phyloP scores from a whole-genome alignment of 2,888 invertebrate species.

The Loripinus fragilis region DNA sequence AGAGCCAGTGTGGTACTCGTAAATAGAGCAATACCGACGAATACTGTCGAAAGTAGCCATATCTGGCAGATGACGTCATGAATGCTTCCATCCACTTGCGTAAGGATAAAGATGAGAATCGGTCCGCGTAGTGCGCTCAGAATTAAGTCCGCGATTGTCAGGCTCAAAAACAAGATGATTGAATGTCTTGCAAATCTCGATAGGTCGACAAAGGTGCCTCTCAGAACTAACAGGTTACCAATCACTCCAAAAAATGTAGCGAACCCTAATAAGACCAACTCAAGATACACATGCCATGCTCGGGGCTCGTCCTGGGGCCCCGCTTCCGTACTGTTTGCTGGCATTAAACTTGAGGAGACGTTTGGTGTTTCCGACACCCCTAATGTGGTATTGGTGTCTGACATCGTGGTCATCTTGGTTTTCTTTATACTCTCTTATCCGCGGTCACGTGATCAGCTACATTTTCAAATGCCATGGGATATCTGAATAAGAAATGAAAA shows the following conservation, averaged over 20 bases:
- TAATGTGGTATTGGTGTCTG: no score
- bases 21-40: neutral
- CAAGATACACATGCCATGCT: neutral
- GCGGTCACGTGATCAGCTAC: no score
- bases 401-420: no score
- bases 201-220: neutral
- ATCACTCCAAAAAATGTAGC: neutral
- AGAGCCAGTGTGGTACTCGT: neutral
- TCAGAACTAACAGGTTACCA: neutral
- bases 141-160: neutral
- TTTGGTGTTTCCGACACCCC: neutral
- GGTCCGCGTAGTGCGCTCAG: neutral
- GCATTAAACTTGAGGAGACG: neutral
- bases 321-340: neutral
- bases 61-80: neutral
- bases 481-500: no score
- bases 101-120: neutral
- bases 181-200: neutral
- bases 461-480: no score
- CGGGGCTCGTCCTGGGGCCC: neutral
- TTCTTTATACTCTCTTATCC: no score
- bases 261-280: neutral
- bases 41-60: neutral
- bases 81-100: neutral
- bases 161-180: neutral